A percentile compares a stretch with the other conserved stretches of the same genome.
Evolutionary conservation across 2,113 vertebrate species (phyloP).

Genomic region (Microcebus murinus): DNA sequence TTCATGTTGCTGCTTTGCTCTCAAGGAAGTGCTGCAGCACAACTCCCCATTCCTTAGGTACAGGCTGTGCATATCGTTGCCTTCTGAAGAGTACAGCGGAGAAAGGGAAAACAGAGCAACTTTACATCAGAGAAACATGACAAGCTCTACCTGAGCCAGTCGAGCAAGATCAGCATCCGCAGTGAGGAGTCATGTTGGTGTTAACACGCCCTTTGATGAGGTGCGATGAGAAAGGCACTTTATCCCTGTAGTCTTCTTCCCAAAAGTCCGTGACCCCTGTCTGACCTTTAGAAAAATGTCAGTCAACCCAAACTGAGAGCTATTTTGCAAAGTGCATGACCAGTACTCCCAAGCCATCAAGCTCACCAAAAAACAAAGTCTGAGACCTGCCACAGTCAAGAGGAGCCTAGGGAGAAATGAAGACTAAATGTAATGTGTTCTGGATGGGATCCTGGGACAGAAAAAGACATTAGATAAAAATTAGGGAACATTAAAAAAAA

Average conservation of each 20-base stretch:
- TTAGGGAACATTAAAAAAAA: background rate
- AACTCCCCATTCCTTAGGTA: background rate
- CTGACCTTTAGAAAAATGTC: background rate
- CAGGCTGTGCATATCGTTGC: too few species aligned
- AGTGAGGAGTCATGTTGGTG: background rate
- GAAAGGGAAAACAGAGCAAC: too few species aligned
- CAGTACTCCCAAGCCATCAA: background rate
- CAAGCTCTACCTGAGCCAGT: too few species aligned
- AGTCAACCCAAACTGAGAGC: background rate
- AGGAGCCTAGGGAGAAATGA: too few species aligned
- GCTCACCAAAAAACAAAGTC: background rate
- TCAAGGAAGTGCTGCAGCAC: background rate
- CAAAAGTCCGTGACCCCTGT: background rate
- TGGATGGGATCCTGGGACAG: too few species aligned
- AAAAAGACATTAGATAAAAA: background rate
- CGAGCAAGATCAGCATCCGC: background rate
- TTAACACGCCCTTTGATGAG: background rate
- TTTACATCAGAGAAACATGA: background rate
- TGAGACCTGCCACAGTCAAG: background rate
- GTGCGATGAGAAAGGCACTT: background rate
- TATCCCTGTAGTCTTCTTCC: background rate
- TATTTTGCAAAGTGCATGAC: background rate
- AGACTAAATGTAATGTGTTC: background rate
- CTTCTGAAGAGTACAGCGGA: background rate
- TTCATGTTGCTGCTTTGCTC: background rate